Evolutionary conservation across 2,888 invertebrate genomes (phyloP).

Genomic region (Chaetoderma sp.): DNA sequence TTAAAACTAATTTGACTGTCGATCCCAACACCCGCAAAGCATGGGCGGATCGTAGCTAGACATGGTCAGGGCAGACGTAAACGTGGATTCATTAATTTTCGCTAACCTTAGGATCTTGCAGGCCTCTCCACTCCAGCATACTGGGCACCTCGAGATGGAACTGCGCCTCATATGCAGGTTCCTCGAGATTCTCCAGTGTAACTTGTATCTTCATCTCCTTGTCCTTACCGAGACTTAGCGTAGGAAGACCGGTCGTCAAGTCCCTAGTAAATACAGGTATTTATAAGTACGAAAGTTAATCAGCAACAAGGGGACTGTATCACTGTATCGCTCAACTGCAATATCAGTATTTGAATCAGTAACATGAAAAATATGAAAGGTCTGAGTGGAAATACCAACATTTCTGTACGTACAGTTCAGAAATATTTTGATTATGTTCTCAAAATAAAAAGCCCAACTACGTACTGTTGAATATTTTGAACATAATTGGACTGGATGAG

Average conservation of each 20-base stretch:
- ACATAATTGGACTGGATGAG: too few species aligned
- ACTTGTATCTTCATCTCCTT: conserved; percentile 83
- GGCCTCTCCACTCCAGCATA: conserved; percentile 37
- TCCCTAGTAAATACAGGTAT: neutral
- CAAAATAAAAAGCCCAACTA: too few species aligned
- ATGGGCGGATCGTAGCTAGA: too few species aligned
- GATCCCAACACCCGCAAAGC: too few species aligned
- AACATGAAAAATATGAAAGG: neutral
- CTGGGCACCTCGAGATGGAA: conserved; percentile 48
- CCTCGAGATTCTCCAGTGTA: conserved; percentile 82
- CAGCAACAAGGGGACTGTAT: neutral
- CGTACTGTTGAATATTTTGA: too few species aligned
- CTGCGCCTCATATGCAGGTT: conserved; percentile 70
- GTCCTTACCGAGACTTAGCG: conserved; percentile 77
- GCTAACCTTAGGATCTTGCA: conserved; percentile 21
- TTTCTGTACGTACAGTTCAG: too few species aligned
- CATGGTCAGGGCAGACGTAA: too few species aligned
- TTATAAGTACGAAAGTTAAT: neutral
- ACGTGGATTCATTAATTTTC: too few species aligned
- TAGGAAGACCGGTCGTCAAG: conserved; percentile 18
- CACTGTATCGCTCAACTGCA: too few species aligned
- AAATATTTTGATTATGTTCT: too few species aligned
- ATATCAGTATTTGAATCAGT: too few species aligned
- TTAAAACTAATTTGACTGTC: too few species aligned
- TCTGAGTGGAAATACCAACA: neutral